Percentiles rank a stretch among this genome's conserved stretches.
phyloP scores from a whole-genome alignment of 1,140 invertebrate species.

The Pissodes strobi region DNA sequence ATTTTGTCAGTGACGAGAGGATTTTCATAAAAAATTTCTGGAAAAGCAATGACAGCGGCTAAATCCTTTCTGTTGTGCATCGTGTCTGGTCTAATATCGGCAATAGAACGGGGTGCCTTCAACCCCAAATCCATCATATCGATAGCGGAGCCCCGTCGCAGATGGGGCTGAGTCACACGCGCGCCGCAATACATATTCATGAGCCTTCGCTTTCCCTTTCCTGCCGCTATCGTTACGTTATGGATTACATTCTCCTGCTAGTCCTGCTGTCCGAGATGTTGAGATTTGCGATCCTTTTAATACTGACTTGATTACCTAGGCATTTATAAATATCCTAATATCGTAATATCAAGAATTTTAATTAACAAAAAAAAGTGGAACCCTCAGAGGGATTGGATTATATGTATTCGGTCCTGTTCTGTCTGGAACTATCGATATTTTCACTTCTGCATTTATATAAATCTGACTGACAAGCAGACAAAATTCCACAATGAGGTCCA shows the following conservation, averaged over 20 bases:
- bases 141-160: slow-evolving; percentile 33
- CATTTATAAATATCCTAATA: too few relatives aligned
- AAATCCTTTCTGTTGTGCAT: neutral
- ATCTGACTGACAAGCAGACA: slow-evolving; percentile 15
- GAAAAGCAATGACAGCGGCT: too few relatives aligned
- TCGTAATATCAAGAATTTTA: too few relatives aligned
- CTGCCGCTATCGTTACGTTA: neutral
- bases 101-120: slow-evolving; percentile 31
- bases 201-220: slow-evolving; percentile 25
- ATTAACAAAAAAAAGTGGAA: too few relatives aligned
- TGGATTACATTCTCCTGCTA: slow-evolving; percentile 1
- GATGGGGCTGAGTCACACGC: slow-evolving; percentile 42
- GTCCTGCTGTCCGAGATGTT: slow-evolving; percentile 5
- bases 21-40: too few relatives aligned
- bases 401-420: too few relatives aligned
- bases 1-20: too few relatives aligned
- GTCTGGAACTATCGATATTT: too few relatives aligned
- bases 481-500: slow-evolving; percentile 22
- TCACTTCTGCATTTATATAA: too few relatives aligned
- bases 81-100: neutral
- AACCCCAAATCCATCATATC: slow-evolving; percentile 43
- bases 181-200: slow-evolving; percentile 42
- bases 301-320: too few relatives aligned
- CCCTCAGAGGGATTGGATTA: too few relatives aligned
- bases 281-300: too few relatives aligned